Evolutionary conservation across 2,888 invertebrate species (phyloP), one percentile per base, ranked within the genome.

Genomic region (Mongoloraphidia duomilia): DNA sequence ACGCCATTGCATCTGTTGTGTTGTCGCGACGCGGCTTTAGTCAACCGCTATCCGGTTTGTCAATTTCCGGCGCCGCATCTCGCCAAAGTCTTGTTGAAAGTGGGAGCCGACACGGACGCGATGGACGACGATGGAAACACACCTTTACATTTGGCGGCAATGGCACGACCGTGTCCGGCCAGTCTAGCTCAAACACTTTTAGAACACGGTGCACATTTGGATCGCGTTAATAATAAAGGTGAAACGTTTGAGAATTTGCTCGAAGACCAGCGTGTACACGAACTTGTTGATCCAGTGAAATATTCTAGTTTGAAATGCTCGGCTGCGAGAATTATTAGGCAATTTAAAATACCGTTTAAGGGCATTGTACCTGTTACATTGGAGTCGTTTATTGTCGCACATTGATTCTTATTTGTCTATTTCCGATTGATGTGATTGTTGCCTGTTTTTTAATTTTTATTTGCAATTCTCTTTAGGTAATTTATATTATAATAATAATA

Each of bases 91-190:
- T 70, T 93, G 61, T 70, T 91, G 53, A 77, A 81, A 55, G 87
- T 88, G 26, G 94, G 93, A 10, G 90, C 91, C 0, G 76, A 83
- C 67, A 82, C 86, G 1, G 83, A 83, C 66, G 82, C 82, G 1
- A 67, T 77, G 2, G 94, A 95, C 67, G 79, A 81, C 47, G 81
- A 81, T 49, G 89, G 88, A 14, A 91, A 92, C 69, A 91, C 91
- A 14, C 85, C 93, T 10, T 74, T 95, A 45, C 94, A 94, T 65
- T 73, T 92, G 52, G 83, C 84, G 1, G 88, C 87, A 53, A 77
- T 82, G 66, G 79, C 82, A 50, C 66, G 71, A 55, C 84, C 84
- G 1, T 84, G 83, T 59, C 80, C 84, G 0, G 71, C 79, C 3
- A 77, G 77, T 41, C 75, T 92, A 40, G 80, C 88, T 1, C 74